Evolutionary conservation across 2,113 vertebrate genomes (phyloP).

Genomic region (Poeciliopsis prolifica): DNA sequence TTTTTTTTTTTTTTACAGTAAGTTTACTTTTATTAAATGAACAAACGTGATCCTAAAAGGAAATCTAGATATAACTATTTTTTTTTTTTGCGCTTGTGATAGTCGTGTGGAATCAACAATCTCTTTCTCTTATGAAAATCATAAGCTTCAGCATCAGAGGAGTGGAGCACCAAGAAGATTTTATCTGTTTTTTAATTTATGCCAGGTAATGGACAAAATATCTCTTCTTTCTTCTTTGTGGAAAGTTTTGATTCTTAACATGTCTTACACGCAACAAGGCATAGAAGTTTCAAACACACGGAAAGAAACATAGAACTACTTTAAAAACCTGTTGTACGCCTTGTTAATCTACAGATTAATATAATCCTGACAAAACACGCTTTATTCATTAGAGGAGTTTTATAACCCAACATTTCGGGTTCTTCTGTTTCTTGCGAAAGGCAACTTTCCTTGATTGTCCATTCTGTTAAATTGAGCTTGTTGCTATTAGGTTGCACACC

Average conservation of each 20-base stretch:
- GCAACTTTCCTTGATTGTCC: background rate
- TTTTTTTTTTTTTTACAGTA: no score
- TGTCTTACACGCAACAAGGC: background rate
- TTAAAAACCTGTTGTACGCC: background rate
- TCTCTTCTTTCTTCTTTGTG: background rate
- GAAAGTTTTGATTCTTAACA: no score
- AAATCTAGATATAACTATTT: background rate
- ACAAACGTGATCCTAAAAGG: background rate
- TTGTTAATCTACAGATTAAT: background rate
- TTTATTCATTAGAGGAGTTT: background rate
- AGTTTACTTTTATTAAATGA: no score
- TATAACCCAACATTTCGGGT: background rate
- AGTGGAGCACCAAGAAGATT: background rate
- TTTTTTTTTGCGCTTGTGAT: background rate
- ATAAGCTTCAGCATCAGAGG: background rate
- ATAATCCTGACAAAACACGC: background rate
- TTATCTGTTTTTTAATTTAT: background rate
- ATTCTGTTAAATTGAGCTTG: background rate
- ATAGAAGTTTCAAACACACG: background rate
- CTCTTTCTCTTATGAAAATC: background rate
- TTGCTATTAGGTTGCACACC: background rate
- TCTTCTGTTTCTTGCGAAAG: background rate
- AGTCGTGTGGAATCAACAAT: background rate
- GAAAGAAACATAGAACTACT: background rate
- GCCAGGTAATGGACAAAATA: background rate